These are phyloP conservation scores for Caenorhabditis briggsae DNA, from an alignment of 1,140 invertebrate genomes.

Conservation along the genomic window DNA sequence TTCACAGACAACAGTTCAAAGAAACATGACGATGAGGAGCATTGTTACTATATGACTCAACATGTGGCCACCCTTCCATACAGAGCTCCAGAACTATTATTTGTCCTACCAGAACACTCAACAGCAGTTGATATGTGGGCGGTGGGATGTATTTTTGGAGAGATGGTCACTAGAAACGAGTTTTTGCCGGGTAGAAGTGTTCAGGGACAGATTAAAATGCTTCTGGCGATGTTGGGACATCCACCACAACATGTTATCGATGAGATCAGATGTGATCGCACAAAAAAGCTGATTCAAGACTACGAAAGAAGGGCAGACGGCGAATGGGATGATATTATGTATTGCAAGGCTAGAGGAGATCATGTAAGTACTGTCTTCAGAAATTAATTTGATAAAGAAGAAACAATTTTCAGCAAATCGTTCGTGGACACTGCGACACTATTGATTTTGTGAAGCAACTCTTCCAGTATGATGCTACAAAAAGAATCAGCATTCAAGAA, in stretches of 20 bases:
- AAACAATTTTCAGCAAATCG: neutral
- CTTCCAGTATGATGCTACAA: conserved; percentile 66
- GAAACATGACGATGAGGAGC: conserved; percentile 69
- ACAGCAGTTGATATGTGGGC: conserved; percentile 93
- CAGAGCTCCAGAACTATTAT: conserved; percentile 93
- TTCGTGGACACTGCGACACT: conserved; percentile 61
- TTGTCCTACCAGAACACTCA: conserved; percentile 89
- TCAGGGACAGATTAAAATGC: conserved; percentile 72
- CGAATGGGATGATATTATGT: conserved; percentile 71
- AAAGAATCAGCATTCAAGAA: conserved; percentile 69
- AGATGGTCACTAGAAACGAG: conserved; percentile 91
- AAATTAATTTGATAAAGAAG: neutral
- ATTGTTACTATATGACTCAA: conserved; percentile 70
- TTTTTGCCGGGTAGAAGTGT: conserved; percentile 88
- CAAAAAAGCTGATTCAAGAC: conserved; percentile 68
- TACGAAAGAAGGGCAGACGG: conserved; percentile 61
- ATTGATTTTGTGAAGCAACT: conserved; percentile 71
- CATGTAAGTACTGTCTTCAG: neutral
- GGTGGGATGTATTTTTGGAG: conserved; percentile 97
- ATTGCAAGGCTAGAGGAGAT: conserved; percentile 53
- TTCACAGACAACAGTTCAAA: conserved; percentile 61
- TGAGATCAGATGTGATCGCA: conserved; percentile 73
- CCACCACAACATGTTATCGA: conserved; percentile 72
- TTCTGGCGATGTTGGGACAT: conserved; percentile 69
- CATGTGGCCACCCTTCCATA: conserved; percentile 68